A percentile compares a stretch with the other conserved stretches of the same genome.
Evolutionary conservation across 2,797 vertebrate genomes (phyloP).

Genomic region (Cossypha dichroa): DNA sequence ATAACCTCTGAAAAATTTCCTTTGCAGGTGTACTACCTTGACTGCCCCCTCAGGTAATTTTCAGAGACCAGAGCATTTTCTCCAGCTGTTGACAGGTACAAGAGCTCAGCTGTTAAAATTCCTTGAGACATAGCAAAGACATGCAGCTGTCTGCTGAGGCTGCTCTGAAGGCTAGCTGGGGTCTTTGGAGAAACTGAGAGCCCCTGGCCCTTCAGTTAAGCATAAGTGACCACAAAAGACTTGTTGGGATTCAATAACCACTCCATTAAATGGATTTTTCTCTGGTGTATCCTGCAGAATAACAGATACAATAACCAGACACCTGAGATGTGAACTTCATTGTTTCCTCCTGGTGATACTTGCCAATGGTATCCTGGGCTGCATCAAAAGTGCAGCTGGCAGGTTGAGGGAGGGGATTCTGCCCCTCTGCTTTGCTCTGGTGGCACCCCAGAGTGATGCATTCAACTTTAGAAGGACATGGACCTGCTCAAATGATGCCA

Average conservation of each 20-base stretch:
- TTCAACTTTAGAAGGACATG: neutral
- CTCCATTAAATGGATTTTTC: neutral
- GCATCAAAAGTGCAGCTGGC: neutral
- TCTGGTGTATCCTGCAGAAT: neutral
- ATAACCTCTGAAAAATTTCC: neutral
- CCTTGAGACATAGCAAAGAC: neutral
- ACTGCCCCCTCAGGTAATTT: neutral
- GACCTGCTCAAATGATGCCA: neutral
- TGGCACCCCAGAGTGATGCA: neutral
- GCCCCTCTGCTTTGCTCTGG: neutral
- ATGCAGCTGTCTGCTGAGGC: neutral
- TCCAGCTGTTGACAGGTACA: neutral
- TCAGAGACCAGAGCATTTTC: neutral
- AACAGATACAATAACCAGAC: neutral
- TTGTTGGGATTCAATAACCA: neutral
- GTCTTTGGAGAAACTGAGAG: neutral
- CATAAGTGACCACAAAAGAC: neutral
- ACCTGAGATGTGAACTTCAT: neutral
- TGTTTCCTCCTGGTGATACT: neutral
- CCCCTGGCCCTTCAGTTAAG: neutral
- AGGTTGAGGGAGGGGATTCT: neutral
- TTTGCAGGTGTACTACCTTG: neutral
- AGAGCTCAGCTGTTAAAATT: neutral
- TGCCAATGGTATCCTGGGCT: neutral
- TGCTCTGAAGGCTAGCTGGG: neutral